These are phyloP conservation scores for Meleagris gallopavo DNA, from an alignment of 2,113 vertebrate species.

Conservation along the genomic window DNA sequence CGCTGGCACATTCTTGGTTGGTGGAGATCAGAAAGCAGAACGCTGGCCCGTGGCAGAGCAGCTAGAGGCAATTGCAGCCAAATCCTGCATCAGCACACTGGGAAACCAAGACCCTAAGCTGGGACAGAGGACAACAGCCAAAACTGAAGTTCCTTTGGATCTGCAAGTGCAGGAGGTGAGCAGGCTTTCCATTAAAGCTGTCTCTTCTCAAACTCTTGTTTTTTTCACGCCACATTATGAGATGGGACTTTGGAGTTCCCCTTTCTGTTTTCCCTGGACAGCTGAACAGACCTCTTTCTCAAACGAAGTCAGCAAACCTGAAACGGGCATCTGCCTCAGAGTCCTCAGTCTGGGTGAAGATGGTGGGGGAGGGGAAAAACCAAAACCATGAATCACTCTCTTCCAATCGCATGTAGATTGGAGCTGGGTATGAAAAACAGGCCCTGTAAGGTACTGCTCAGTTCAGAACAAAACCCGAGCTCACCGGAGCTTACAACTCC, in stretches of 20 bases:
- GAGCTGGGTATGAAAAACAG: not conserved
- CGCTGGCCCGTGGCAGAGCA: not conserved
- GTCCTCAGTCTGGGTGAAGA: not conserved
- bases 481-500: not conserved
- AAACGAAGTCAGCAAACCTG: not conserved
- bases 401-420: not conserved
- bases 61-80: accelerated
- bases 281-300: not conserved
- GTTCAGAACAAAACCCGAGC: not conserved
- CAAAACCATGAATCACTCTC: not conserved
- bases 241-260: not conserved
- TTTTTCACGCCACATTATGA: not conserved
- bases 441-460: not conserved
- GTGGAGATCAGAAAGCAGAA: accelerated
- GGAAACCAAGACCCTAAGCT: not conserved
- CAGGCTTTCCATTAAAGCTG: not conserved
- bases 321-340: not conserved
- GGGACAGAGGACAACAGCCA: not conserved
- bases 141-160: not conserved
- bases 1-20: not conserved
- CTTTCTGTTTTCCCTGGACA: not conserved
- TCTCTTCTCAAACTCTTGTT: not conserved
- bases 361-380: not conserved
- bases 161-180: accelerated
- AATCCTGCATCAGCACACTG: accelerated